Evolutionary conservation across 2,797 vertebrate species (phyloP).

Genomic region (Gallirallus australis): DNA sequence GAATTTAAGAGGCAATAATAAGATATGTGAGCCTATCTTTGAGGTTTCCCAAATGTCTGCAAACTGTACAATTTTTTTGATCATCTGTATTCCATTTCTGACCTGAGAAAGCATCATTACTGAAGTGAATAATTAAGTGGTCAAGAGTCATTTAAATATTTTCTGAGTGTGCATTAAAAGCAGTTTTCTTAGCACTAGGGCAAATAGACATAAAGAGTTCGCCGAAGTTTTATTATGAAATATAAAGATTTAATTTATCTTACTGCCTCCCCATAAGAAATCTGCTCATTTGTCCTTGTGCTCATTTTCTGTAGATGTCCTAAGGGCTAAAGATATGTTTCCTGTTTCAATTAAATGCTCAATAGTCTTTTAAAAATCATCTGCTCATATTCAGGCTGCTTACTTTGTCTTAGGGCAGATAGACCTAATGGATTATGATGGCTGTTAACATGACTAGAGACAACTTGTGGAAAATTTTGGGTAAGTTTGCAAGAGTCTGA

Average conservation of each 20-base stretch:
- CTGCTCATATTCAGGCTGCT: background rate
- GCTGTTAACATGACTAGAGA: background rate
- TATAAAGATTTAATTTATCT: background rate
- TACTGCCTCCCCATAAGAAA: background rate
- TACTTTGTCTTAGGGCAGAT: background rate
- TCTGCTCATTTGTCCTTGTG: background rate
- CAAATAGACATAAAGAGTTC: background rate
- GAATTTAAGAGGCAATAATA: background rate
- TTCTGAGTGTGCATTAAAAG: background rate
- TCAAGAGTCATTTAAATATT: background rate
- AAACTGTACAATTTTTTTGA: background rate
- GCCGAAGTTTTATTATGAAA: background rate
- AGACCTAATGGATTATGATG: constrained; percentile 12
- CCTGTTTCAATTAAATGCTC: background rate
- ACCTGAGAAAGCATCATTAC: background rate
- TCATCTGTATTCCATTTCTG: background rate
- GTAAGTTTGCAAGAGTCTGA: background rate
- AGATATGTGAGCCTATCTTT: background rate
- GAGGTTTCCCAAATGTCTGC: background rate
- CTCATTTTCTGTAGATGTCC: background rate
- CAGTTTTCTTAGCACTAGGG: background rate
- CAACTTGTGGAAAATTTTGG: background rate
- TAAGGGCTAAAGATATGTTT: background rate
- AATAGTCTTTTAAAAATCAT: background rate
- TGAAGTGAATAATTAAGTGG: background rate